Conservation (phyloP, 2,797 vertebrate genomes). For the Eospalax fontanierii region DNA sequence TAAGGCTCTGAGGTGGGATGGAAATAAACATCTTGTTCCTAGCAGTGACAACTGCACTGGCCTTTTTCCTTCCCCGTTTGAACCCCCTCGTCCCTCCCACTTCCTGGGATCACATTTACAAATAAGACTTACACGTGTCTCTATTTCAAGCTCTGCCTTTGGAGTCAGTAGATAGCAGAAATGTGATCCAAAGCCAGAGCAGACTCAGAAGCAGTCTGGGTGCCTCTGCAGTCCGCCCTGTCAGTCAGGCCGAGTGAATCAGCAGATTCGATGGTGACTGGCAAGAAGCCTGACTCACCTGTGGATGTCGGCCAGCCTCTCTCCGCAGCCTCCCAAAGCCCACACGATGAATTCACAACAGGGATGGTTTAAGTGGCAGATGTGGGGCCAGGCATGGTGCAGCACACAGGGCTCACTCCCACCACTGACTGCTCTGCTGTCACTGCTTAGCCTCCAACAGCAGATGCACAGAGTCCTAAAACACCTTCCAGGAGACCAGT, state of each 20-base stretch:
- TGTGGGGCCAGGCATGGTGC: background rate
- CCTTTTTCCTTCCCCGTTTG: background rate
- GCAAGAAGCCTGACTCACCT: background rate
- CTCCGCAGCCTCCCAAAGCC: background rate
- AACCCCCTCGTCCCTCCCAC: background rate
- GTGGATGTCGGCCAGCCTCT: background rate
- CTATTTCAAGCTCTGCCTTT: background rate
- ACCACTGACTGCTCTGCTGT: background rate
- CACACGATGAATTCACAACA: background rate
- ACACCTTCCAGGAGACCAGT: too few relatives aligned
- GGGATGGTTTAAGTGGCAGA: background rate
- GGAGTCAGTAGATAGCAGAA: background rate
- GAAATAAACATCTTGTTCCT: background rate
- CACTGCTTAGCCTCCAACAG: background rate
- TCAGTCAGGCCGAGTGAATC: background rate
- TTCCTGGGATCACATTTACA: background rate
- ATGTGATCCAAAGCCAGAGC: background rate
- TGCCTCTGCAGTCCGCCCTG: background rate
- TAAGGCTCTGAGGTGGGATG: background rate
- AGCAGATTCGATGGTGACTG: background rate
- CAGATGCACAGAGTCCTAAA: background rate
- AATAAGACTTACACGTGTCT: background rate
- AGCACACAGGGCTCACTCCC: background rate
- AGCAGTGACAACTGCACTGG: rapidly evolving
- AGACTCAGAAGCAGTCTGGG: background rate